Conservation (phyloP, 2,113 vertebrate genomes). For the Hemichromis elongatus region DNA sequence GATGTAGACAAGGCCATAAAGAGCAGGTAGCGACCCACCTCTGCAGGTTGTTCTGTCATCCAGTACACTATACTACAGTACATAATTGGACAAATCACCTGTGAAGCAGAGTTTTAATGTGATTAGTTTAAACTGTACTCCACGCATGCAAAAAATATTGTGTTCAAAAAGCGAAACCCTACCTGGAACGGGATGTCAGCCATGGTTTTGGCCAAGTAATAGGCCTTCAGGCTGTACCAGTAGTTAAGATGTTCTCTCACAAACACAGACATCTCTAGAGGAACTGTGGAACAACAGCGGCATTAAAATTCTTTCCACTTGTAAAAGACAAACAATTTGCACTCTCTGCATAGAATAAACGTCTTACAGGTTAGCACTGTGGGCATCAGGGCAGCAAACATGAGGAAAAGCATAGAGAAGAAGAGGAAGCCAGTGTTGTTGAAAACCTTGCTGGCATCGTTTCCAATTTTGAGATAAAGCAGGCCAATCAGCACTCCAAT, state of each 20-base stretch:
- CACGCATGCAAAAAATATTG: not conserved
- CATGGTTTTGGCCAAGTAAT: constrained; percentile 96
- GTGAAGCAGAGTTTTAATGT: constrained; percentile 6
- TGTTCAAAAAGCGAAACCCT: constrained; percentile 4
- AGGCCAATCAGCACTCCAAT: constrained; percentile 94
- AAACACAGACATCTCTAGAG: constrained; percentile 95
- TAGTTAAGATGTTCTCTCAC: constrained; percentile 95
- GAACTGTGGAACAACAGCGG: constrained; percentile 75
- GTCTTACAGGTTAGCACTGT: constrained; percentile 96
- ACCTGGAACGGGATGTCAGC: constrained; percentile 98
- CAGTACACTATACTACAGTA: constrained; percentile 99
- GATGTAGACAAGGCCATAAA: constrained; percentile 90
- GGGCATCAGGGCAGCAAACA: constrained; percentile 97
- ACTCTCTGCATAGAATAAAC: not conserved
- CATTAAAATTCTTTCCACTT: not conserved
- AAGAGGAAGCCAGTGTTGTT: constrained; percentile 99
- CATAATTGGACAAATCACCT: constrained; percentile 91
- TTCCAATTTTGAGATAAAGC: constrained; percentile 94
- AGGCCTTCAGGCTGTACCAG: constrained; percentile 98
- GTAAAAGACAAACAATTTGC: not conserved
- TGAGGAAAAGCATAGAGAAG: constrained; percentile 99
- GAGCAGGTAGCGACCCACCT: constrained; percentile 87
- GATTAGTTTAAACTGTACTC: not conserved
- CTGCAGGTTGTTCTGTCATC: constrained; percentile 97
- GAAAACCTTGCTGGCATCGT: constrained; percentile 96